Base-by-base conservation (phyloP, 2,888 invertebrate species). In the Nymphalis c-album region DNA sequence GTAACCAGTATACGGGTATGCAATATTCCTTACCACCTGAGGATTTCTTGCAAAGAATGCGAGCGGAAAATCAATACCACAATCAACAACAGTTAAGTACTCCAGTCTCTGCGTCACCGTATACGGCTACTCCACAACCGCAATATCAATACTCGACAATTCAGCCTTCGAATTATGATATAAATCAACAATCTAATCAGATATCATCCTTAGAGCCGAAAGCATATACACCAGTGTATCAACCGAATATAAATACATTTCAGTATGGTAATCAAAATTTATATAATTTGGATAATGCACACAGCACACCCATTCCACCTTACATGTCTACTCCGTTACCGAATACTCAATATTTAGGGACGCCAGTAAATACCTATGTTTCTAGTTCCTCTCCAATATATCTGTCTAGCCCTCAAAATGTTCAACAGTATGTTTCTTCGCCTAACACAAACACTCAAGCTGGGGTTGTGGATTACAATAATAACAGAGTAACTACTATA, bases 1-100 rank as follows among this genome's bases (percentile, higher is more conserved):
- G 92, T 84, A 91, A 91, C 81, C 91, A 92, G 82, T 90, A 92
- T 84, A 83, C 88, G 70, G 84, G 90, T 51, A 78, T 91, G 79
- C 91, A 91, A 80, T 93, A 91, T 77, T 91, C 91, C 45, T 80
- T 92, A 70, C 93, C 93, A 69, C 92, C 93, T 13, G 92, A 92
- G 67, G 90, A 91, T 51, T 93, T 91, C 69, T 78, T 93, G 48
- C 90, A 91, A 64, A 87, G 91, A 71, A 82, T 92, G 79, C 86
- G 87, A 71, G 85, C 85, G 69, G 89, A 90, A 71, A 90, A 82
- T 74, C 88, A 88, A 74, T 91, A 84, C 73, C 85, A 86, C 58
- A 75, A 76, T 17, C 76, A 77, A 17, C 78, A 78, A 62, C 77
- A 78, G 55, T 64, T 81, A 60, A 86, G 90, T 18, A 91, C 91